These are phyloP conservation scores for Dascyllus trimaculatus DNA, from an alignment of 2,113 vertebrate genomes.

Conservation along the genomic window DNA sequence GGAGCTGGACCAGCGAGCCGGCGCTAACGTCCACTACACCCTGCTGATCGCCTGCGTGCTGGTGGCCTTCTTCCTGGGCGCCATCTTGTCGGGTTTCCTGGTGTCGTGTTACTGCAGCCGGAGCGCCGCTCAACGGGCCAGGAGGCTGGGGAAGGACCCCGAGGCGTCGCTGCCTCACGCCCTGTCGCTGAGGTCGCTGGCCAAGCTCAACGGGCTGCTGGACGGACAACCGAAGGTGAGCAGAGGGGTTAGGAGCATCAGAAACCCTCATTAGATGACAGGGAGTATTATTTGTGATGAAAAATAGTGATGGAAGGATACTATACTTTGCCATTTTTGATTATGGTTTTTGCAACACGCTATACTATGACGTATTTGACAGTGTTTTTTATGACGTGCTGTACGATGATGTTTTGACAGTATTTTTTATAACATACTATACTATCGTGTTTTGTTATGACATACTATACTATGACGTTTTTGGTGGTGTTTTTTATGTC, in stretches of 20 bases:
- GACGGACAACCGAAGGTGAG: constrained; percentile 79
- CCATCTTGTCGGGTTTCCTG: constrained; percentile 86
- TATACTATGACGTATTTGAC: too few species aligned
- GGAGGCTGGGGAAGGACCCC: constrained; percentile 79
- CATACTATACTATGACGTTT: too few species aligned
- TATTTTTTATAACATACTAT: too few species aligned
- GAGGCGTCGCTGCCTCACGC: constrained; percentile 84
- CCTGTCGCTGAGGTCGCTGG: constrained; percentile 86
- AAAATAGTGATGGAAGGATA: too few species aligned
- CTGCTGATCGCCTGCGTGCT: constrained; percentile 86
- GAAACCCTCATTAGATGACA: too few species aligned
- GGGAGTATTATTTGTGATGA: too few species aligned
- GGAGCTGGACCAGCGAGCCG: constrained; percentile 42
- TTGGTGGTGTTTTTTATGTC: too few species aligned
- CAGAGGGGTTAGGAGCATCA: neutral
- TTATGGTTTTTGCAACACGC: too few species aligned
- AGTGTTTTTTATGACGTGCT: too few species aligned
- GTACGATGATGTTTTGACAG: too few species aligned
- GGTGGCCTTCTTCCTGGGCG: constrained; percentile 88
- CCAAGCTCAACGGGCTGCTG: constrained; percentile 86
- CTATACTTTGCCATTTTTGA: too few species aligned
- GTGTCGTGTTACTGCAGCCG: constrained; percentile 89
- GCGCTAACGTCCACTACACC: constrained; percentile 82
- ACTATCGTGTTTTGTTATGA: too few species aligned
- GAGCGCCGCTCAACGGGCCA: constrained; percentile 69